These are phyloP conservation scores for Drosophila putrida DNA, from an alignment of 2,888 invertebrate genomes.

Conservation along the genomic window DNA sequence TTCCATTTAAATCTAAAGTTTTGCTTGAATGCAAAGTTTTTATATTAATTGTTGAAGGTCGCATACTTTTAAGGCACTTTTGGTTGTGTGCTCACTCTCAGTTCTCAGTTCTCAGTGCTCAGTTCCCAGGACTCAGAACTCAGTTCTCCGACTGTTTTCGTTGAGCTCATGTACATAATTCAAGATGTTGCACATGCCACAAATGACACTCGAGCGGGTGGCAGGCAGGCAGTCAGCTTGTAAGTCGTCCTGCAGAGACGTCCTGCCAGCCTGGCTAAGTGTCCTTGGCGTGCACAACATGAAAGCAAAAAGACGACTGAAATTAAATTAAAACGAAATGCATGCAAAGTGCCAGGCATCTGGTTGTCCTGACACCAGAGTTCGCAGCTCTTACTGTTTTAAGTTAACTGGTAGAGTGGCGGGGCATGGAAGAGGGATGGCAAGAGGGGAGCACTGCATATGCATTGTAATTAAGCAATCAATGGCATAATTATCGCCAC, in stretches of 20 bases:
- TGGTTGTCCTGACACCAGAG: constrained; percentile 1
- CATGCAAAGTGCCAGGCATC: constrained; percentile 74
- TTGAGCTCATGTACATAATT: constrained; percentile 76
- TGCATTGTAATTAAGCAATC: constrained; percentile 81
- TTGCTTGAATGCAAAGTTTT: constrained; percentile 6
- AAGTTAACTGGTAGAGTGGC: constrained; percentile 35
- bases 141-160: constrained; percentile 38
- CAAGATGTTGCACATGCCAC: constrained; percentile 80
- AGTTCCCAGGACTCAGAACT: constrained; percentile 11
- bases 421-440: background rate
- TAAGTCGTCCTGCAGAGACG: constrained; percentile 16
- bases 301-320: constrained; percentile 76
- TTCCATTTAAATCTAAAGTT: constrained; percentile 1
- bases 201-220: constrained; percentile 61
- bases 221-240: constrained; percentile 25
- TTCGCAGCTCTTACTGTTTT: constrained; percentile 33
- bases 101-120: constrained; percentile 16
- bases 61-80: constrained; percentile 43
- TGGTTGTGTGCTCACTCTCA: constrained; percentile 10
- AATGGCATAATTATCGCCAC: constrained; percentile 79
- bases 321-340: constrained; percentile 79
- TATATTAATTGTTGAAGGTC: constrained; percentile 56
- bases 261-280: constrained; percentile 53
- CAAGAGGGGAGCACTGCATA: constrained; percentile 45
- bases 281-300: constrained; percentile 69